A percentile compares a stretch with the other conserved stretches of the same genome.
These are phyloP conservation scores for Eublepharis macularius DNA, from an alignment of 2,113 vertebrate species.

Conservation along the genomic window DNA sequence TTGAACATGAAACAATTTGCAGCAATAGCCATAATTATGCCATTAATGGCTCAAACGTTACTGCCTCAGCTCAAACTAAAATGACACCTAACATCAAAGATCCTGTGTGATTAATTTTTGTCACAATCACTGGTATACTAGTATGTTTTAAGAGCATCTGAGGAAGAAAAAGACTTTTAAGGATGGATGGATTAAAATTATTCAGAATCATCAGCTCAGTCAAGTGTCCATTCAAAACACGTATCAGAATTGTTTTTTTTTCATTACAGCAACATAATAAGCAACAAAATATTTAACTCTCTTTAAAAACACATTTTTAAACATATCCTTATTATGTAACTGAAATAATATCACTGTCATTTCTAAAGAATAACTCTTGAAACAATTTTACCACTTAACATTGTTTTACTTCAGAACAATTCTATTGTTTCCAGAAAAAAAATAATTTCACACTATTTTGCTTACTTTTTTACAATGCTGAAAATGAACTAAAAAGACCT, in stretches of 20 bases:
- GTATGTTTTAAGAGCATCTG: constrained; percentile 66
- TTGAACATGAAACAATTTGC: constrained; percentile 82
- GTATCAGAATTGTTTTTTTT: constrained; percentile 36
- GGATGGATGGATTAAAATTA: constrained; percentile 65
- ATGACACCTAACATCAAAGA: constrained; percentile 75
- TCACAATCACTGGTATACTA: constrained; percentile 70
- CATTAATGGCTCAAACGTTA: constrained; percentile 79
- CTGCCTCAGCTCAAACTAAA: constrained; percentile 76
- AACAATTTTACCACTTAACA: constrained; percentile 27
- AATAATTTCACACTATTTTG: constrained; percentile 20
- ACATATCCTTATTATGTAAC: neutral
- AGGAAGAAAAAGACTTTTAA: constrained; percentile 25
- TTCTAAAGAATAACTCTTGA: constrained; percentile 47
- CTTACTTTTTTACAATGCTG: constrained; percentile 4
- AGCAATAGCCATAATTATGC: constrained; percentile 82
- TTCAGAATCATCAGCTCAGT: constrained; percentile 47
- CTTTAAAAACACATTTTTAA: neutral
- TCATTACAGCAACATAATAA: constrained; percentile 40
- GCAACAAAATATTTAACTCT: too few relatives aligned
- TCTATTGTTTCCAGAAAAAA: constrained; percentile 40
- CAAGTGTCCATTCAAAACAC: constrained; percentile 1
- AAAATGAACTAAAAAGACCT: constrained; percentile 14
- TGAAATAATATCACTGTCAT: neutral
- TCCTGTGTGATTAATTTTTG: constrained; percentile 76
- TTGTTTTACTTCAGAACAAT: constrained; percentile 36